Base-by-base conservation (phyloP, 2,797 vertebrate genomes). In the Orientallactaga sibirica region DNA sequence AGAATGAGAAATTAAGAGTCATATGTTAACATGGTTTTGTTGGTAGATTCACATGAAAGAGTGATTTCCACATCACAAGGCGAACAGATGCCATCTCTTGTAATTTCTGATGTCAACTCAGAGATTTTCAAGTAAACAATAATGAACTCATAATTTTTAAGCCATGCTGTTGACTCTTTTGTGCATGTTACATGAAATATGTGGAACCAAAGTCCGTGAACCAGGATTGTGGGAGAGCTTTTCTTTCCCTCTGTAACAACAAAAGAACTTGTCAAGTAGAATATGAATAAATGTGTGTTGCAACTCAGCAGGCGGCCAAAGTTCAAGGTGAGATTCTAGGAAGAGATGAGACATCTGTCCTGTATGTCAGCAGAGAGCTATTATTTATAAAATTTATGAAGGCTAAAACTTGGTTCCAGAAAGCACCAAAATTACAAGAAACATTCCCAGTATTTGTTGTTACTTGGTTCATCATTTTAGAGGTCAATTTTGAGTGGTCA, bases 1-100 rank as follows among this genome's bases (percentile, higher is more conserved):
- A 94, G 86, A 88, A 77, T 84, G 41, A 86, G 66, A 95, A 95
- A 96, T 88, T 92, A 83, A 86, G 43, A 77, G n/a, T 89, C 76
- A 70, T 74, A 81, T 64, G 27, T 71, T 88, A 90, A 4, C 4
- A 61, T 85, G 37, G 43, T 94, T 95, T 90, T 84, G n/a, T 92
- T 43, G 24, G 9, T 33, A 18, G 11, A 91, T 74, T 70, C 81
- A 85, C 33, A 87, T 75, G 68, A 75, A 95, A 96, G 92, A 92
- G 2, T 5, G 93, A 87, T 95, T 92, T 94, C 37, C 41, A 78
- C 77, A 84, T 86, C 86, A 48, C 6, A 88, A 64, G 43, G 37
- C 29, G 78, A 93, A 83, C 37, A 94, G 58, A 29, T 5, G 20
- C 79, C 24, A 33, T 93, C 52, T 71, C 52, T 2, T 80, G 37